These are phyloP conservation scores for Syngnathus rostellatus DNA, from an alignment of 2,797 vertebrate genomes.

Conservation along the genomic window DNA sequence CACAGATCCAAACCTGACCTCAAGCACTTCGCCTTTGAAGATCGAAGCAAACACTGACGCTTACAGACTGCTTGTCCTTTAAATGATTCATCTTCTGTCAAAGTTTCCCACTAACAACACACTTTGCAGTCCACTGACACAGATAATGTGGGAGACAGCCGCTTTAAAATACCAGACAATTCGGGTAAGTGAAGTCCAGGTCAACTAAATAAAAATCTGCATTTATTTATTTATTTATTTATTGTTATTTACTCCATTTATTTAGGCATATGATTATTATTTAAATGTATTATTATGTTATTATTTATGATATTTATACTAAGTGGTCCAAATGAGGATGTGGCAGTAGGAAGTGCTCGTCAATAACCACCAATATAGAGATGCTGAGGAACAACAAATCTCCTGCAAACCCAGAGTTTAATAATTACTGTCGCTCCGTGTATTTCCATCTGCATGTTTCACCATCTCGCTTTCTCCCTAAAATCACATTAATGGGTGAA, in stretches of 20 bases:
- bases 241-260: too few relatives aligned
- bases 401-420: constrained; percentile 38
- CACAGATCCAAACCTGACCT: constrained; percentile 23
- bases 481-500: constrained; percentile 70
- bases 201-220: background rate
- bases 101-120: constrained; percentile 16
- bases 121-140: constrained; percentile 22
- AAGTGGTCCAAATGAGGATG: background rate
- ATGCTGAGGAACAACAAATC: constrained; percentile 8
- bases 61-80: constrained; percentile 20
- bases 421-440: constrained; percentile 45
- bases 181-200: constrained; percentile 20
- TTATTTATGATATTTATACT: too few relatives aligned
- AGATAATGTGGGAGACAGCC: constrained; percentile 35
- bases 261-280: too few relatives aligned
- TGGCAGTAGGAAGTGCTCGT: constrained; percentile 10
- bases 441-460: constrained; percentile 37
- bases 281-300: too few relatives aligned
- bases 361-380: constrained; percentile 14
- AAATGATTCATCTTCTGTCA: constrained; percentile 24
- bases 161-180: constrained; percentile 27
- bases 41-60: constrained; percentile 21
- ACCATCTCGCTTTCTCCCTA: constrained; percentile 53
- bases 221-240: too few relatives aligned
- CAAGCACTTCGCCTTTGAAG: constrained; percentile 29